Evolutionary conservation across 2,888 invertebrate genomes (phyloP), one percentile per base, ranked within the genome.

Genomic region (Drosophila kokeensis): DNA sequence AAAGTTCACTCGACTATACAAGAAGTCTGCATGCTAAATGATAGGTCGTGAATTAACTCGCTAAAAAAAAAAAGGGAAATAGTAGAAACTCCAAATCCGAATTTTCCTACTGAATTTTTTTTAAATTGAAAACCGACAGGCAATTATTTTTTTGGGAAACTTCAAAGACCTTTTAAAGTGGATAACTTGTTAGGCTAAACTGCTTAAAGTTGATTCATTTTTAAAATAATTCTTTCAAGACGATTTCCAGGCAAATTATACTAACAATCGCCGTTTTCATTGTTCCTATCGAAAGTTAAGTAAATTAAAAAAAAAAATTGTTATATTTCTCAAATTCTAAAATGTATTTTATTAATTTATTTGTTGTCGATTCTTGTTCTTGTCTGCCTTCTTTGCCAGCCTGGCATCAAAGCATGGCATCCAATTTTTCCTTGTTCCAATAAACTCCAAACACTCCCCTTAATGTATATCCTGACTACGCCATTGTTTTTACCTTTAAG

Each of bases 401-500:
- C 10, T 40, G 11, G n/a, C 11, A 11, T 42, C 40, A 40, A 40
- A n/a, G n/a, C n/a, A n/a, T n/a, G 38, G 8, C 8, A n/a, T n/a
- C 10, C 11, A 21, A 21, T 21, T 2, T 21, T 2, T 2, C 21
- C 5, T 2, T 42, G 11, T 2, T 13, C 11, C 21, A 21, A 42
- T 11, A 11, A 42, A 5, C 21, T 42, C 1, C 0, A 5, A 6
- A 5, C 21, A 21, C 4, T 1, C 45, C 24, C 45, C 45, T 45
- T 15, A 15, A 8, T 45, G 15, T 24, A 1, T 8, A 15, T 45
- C 1, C 45, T 45, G 45, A 45, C 24, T 45, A 45, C 45, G 45
- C 45, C 45, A 15, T 15, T 45, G 45, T 45, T 24, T 58, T 68
- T 65, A 69, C 73, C 72, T 76, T 68, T 62, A 65, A 66, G 57